Conservation (phyloP, 2,888 invertebrate genomes). For the Poecilus cupreus region DNA sequence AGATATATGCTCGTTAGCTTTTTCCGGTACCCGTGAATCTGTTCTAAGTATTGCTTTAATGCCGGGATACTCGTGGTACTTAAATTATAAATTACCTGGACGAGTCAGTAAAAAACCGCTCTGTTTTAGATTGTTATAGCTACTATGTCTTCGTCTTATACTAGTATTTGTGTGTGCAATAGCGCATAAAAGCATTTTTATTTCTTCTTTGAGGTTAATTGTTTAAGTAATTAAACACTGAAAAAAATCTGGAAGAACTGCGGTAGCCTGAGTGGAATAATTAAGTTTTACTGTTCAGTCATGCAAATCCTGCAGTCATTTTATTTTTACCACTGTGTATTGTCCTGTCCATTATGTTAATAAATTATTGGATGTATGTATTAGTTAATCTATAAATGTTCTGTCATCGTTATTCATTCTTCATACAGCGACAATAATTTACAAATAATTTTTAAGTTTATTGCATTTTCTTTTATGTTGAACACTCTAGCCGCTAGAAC, state of each 20-base stretch:
- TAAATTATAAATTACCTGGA: slow-evolving; percentile 54
- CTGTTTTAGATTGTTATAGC: slow-evolving; percentile 17
- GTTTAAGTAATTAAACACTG: slow-evolving; percentile 43
- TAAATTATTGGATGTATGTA: background rate
- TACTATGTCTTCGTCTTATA: background rate
- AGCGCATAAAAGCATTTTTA: slow-evolving; percentile 49
- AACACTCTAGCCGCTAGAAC: too few relatives aligned
- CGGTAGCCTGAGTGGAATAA: background rate
- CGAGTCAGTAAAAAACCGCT: slow-evolving; percentile 1
- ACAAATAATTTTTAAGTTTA: too few relatives aligned
- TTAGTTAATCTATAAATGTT: background rate
- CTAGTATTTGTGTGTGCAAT: slow-evolving; percentile 12
- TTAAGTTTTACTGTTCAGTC: background rate
- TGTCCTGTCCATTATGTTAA: background rate
- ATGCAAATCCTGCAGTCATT: background rate
- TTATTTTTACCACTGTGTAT: background rate
- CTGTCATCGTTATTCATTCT: background rate
- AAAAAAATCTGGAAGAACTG: background rate
- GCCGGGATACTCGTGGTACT: slow-evolving; percentile 23
- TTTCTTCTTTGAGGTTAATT: slow-evolving; percentile 41
- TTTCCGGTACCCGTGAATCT: slow-evolving; percentile 54
- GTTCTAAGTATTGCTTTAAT: slow-evolving; percentile 50
- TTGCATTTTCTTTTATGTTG: too few relatives aligned
- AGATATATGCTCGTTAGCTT: slow-evolving; percentile 59
- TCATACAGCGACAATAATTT: too few relatives aligned